Evolutionary conservation across 2,888 invertebrate genomes (phyloP), one percentile per base, ranked within the genome.

Genomic region (Macrophya alboannulata): DNA sequence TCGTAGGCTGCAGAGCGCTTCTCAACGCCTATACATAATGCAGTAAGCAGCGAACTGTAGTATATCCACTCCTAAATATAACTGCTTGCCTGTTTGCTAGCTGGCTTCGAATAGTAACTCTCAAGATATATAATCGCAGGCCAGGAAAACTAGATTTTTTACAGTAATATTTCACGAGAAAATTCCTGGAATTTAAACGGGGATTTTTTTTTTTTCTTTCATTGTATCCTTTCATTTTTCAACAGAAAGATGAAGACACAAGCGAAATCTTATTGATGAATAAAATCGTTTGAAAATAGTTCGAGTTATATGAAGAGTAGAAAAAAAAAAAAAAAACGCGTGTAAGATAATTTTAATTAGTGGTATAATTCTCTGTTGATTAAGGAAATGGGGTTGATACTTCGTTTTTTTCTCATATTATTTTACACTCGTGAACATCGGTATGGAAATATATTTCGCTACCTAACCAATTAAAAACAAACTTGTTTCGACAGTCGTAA

Each of bases 1-100:
- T 65, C 12, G 62, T 55, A 62, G 62, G 9, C 31, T 82, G 62
- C 37, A 85, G 45, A 31, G 76, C 62, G 62, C 72, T 72, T 59
- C 81, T 43, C 81, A 43, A 81, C 43, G 62, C 81, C 81, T 81
- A 37, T 51, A 81, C 40, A 81, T 77, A 81, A 59, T 40, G 62
- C 59, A 17, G 25, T 21, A 40, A 21, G 21, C 59, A 45, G 45
- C n/a, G 48, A 51, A 55, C 81, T 81, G 43, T 40, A 77, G 15
- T 37, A 77, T 77, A 74, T 79, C 79, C 65, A 84, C 74, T 86
- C 85, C 88, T 90, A 91, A 91, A 91, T 91, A 89, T 91, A 90
- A 89, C 87, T 83, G 77, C 87, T 45, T 74, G 72, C 72, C 45
- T 87, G 86, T 87, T 87, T 88, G 87, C 87, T 45, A n/a, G 79